Evolutionary conservation across 2,888 invertebrate species (phyloP).

Genomic region (Dryomyza anilis): DNA sequence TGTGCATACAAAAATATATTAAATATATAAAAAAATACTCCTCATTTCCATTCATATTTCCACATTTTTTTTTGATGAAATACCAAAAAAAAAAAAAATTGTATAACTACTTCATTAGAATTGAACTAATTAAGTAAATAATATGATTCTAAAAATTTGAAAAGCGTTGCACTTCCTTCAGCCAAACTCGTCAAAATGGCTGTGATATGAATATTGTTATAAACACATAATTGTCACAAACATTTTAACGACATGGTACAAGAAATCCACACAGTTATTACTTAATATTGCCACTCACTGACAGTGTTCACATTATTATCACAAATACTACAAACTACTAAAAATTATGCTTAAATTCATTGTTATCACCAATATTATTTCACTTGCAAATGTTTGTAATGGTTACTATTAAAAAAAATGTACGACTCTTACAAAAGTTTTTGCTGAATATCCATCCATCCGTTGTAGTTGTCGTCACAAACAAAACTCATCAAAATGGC

Average conservation of each 20-base stretch:
- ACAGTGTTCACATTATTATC: too few species aligned
- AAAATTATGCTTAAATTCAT: too few species aligned
- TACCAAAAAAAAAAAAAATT: background rate
- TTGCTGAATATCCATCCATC: background rate
- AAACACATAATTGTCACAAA: constrained; percentile 54
- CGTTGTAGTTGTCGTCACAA: constrained; percentile 30
- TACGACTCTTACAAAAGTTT: too few species aligned
- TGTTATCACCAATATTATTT: background rate
- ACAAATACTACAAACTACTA: too few species aligned
- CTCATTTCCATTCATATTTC: too few species aligned
- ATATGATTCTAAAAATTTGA: background rate
- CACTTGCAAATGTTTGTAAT: background rate
- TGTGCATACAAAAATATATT: too few species aligned
- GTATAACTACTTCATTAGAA: background rate
- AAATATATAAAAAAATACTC: too few species aligned
- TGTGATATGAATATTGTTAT: constrained; percentile 56
- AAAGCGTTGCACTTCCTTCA: constrained; percentile 53
- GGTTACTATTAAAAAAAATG: background rate
- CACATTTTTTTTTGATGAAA: constrained; percentile 9
- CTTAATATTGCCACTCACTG: too few species aligned
- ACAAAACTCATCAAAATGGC: constrained; percentile 62
- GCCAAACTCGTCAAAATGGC: constrained; percentile 63
- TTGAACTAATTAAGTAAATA: background rate
- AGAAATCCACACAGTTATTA: constrained; percentile 48
- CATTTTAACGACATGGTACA: constrained; percentile 60